Conservation (phyloP, 2,888 invertebrate species). For the Pristionchus mayeri region DNA sequence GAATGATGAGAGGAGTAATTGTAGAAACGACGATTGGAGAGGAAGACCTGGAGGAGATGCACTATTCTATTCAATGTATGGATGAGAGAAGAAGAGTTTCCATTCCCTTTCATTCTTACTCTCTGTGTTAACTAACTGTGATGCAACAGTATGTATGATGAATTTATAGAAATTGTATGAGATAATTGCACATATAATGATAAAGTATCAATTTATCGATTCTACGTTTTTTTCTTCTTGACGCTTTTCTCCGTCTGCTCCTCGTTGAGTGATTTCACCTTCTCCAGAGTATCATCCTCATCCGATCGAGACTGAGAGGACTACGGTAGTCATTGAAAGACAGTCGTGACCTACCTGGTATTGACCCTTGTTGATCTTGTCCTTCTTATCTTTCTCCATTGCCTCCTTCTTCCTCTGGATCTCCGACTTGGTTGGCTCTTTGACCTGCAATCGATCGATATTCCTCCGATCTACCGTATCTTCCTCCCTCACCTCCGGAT, state of each 20-base stretch:
- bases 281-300: slow-evolving; percentile 37
- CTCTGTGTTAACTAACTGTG: too few relatives aligned
- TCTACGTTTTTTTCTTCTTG: slow-evolving; percentile 21
- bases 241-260: slow-evolving; percentile 11
- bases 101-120: too few relatives aligned
- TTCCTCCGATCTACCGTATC: slow-evolving; percentile 27
- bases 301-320: slow-evolving; percentile 2
- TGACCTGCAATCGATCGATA: slow-evolving; percentile 38
- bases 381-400: slow-evolving; percentile 26
- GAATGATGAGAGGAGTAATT: too few relatives aligned
- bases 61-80: too few relatives aligned
- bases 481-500: background rate
- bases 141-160: too few relatives aligned
- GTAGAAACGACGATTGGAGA: too few relatives aligned
- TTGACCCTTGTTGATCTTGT: slow-evolving; percentile 18
- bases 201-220: background rate
- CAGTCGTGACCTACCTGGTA: too few relatives aligned
- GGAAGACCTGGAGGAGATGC: too few relatives aligned
- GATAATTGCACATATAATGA: too few relatives aligned
- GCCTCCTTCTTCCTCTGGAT: background rate
- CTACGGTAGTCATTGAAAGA: background rate
- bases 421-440: slow-evolving; percentile 31
- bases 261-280: slow-evolving; percentile 29
- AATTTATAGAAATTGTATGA: too few relatives aligned
- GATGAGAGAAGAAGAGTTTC: too few relatives aligned